Conservation (phyloP, 2,888 invertebrate species). For the Sesamia inferens region DNA sequence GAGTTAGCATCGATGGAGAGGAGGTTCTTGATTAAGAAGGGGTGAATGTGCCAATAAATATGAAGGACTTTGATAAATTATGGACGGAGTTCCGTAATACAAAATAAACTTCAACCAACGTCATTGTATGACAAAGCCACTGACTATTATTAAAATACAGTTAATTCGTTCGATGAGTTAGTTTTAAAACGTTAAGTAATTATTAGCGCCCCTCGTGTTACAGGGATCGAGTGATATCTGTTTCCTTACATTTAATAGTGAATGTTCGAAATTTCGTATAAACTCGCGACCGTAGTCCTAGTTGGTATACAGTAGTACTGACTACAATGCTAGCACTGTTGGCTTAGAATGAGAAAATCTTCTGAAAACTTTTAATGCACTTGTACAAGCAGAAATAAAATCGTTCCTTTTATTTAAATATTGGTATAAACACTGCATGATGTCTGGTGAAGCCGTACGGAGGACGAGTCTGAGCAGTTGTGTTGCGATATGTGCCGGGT, state of each 20-base stretch:
- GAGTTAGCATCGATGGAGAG: constrained; percentile 2
- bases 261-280: neutral
- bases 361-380: neutral
- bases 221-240: neutral
- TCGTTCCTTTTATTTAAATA: neutral
- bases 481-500: no score
- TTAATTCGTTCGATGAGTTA: neutral
- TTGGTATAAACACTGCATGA: neutral
- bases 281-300: neutral
- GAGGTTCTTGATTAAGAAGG: neutral
- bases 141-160: neutral
- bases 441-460: no score
- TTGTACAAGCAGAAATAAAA: neutral
- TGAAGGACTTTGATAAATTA: constrained; percentile 16
- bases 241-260: neutral
- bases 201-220: neutral
- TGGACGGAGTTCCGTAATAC: neutral
- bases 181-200: neutral
- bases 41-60: constrained; percentile 23
- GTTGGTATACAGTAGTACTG: neutral
- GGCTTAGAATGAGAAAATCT: neutral
- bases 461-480: no score
- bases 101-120: neutral
- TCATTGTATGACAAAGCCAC: no score
- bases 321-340: neutral